Percentiles rank a stretch among this genome's conserved stretches.
phyloP scores from a whole-genome alignment of 2,888 invertebrate species.

The Thelaira solivaga region DNA sequence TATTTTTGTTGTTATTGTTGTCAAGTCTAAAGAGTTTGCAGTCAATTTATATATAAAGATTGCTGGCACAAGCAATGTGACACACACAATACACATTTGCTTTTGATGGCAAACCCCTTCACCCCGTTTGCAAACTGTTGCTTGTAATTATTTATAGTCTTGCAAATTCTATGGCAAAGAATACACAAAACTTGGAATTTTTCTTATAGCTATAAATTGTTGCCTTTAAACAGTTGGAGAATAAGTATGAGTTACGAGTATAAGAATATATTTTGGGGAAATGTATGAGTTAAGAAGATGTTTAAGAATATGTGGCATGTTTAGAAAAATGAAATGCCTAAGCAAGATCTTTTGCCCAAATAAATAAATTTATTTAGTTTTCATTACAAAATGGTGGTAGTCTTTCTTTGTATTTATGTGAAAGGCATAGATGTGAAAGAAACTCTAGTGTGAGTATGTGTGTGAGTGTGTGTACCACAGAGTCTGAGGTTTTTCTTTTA shows the following conservation, averaged over 20 bases:
- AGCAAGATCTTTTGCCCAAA: constrained; percentile 44
- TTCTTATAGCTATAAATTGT: background rate
- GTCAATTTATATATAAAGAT: constrained; percentile 38
- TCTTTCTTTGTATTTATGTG: background rate
- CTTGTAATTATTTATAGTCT: constrained; percentile 67
- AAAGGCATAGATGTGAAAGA: background rate
- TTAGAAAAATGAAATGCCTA: constrained; percentile 54
- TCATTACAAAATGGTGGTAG: background rate
- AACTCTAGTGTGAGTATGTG: background rate
- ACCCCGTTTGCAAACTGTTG: no score
- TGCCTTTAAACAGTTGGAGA: no score
- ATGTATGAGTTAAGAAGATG: background rate
- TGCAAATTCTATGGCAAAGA: constrained; percentile 16
- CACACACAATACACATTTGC: constrained; percentile 67
- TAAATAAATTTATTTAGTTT: background rate
- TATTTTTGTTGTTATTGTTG: constrained; percentile 9
- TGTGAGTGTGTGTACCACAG: background rate
- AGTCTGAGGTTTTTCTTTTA: constrained; percentile 34
- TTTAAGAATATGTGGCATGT: constrained; percentile 24
- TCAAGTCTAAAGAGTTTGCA: constrained; percentile 27
- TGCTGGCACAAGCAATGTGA: constrained; percentile 60
- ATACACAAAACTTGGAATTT: constrained; percentile 25
- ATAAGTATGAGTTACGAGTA: no score
- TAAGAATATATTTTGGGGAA: no score
- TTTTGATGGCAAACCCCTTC: no score